These are phyloP conservation scores for Drosophila nikananu DNA, from an alignment of 1,140 invertebrate genomes.

Conservation along the genomic window DNA sequence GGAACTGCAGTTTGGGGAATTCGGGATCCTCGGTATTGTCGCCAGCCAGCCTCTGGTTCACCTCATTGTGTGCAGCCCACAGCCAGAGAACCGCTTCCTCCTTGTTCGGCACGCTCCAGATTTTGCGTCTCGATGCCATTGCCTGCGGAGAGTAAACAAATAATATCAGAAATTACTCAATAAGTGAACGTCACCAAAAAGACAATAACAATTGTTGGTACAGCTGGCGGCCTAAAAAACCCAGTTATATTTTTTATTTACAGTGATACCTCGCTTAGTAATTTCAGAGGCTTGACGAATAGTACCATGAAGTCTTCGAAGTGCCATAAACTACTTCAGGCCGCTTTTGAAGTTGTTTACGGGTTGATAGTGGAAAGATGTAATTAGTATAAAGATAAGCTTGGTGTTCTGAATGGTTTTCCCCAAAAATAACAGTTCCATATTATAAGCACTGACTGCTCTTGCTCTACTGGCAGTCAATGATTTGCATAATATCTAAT, in stretches of 20 bases:
- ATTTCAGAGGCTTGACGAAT: not conserved
- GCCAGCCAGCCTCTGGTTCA: slow-evolving; percentile 94
- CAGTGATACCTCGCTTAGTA: not conserved
- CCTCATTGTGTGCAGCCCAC: slow-evolving; percentile 97
- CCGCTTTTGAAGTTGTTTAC: not conserved
- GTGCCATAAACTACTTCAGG: not conserved
- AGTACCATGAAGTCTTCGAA: not conserved
- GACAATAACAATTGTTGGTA: slow-evolving; percentile 22
- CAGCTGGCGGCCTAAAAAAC: slow-evolving; percentile 47
- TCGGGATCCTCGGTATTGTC: slow-evolving; percentile 96
- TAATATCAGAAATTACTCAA: slow-evolving; percentile 30
- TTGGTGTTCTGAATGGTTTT: not conserved
- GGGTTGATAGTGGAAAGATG: not conserved
- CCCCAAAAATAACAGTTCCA: not conserved
- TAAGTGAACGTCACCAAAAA: slow-evolving; percentile 2
- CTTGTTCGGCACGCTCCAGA: slow-evolving; percentile 89
- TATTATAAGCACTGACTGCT: not conserved
- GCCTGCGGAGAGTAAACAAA: slow-evolving; percentile 64
- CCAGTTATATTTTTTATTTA: slow-evolving; percentile 2
- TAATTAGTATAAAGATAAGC: not conserved
- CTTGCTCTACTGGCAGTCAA: not conserved
- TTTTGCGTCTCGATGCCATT: slow-evolving; percentile 90
- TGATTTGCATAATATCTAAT: slow-evolving; percentile 16
- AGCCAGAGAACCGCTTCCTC: slow-evolving; percentile 95
- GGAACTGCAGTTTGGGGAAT: slow-evolving; percentile 97